Evolutionary conservation across 2,888 invertebrate species (phyloP).

Genomic region (Ernsta delagoae): DNA sequence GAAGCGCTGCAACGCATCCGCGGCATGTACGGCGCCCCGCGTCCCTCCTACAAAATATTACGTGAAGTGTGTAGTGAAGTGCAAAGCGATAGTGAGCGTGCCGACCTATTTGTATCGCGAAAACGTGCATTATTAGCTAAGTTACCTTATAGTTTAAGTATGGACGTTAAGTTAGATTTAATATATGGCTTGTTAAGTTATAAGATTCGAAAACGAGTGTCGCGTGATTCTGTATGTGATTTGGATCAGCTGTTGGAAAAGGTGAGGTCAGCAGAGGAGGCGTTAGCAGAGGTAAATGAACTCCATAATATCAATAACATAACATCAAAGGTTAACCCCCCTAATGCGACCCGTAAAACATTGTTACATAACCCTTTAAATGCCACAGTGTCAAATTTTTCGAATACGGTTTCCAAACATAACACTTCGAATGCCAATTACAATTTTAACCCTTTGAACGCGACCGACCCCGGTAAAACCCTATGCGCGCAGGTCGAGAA

Average conservation of each 20-base stretch:
- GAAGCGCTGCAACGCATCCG: background rate
- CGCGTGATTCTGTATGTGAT: background rate
- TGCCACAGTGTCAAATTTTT: background rate
- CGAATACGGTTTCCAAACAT: background rate
- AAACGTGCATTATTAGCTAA: background rate
- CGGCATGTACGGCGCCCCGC: background rate
- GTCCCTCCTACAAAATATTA: background rate
- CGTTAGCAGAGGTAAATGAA: background rate
- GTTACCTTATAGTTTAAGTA: background rate
- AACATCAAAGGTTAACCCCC: background rate
- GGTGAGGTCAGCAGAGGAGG: background rate
- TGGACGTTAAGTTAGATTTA: background rate
- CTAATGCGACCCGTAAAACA: background rate
- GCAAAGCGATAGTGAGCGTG: background rate
- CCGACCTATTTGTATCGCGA: background rate
- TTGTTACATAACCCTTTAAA: background rate
- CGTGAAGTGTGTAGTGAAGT: background rate
- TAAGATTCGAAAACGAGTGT: background rate
- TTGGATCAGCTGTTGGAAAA: background rate
- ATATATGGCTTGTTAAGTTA: background rate
- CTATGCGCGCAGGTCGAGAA: background rate
- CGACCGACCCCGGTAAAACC: background rate
- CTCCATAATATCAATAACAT: background rate
- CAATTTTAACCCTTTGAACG: background rate
- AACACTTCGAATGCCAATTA: background rate